phyloP scores from a whole-genome alignment of 2,888 invertebrate species.

The Dynastes maya region DNA sequence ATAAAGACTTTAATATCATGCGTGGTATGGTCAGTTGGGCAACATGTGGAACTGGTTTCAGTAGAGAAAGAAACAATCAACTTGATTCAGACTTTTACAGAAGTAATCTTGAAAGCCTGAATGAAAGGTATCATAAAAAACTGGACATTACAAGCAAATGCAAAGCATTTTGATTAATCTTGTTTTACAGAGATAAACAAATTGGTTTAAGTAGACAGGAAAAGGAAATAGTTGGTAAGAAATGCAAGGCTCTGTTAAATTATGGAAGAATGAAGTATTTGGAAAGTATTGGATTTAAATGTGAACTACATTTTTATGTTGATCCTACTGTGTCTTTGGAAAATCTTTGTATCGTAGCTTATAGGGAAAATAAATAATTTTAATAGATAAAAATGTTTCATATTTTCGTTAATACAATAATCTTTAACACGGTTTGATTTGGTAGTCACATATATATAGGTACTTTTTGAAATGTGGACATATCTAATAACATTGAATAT shows the following conservation, averaged over 20 bases:
- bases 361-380: slow-evolving; percentile 59
- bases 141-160: slow-evolving; percentile 17
- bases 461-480: too few relatives aligned
- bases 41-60: slow-evolving; percentile 83
- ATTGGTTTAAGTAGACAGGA: slow-evolving; percentile 69
- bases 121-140: slow-evolving; percentile 41
- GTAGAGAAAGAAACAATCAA: slow-evolving; percentile 70
- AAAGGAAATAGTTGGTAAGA: slow-evolving; percentile 78
- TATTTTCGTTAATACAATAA: background rate
- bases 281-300: slow-evolving; percentile 74
- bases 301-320: slow-evolving; percentile 79
- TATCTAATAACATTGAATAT: too few relatives aligned
- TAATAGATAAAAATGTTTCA: slow-evolving; percentile 1
- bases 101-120: slow-evolving; percentile 33
- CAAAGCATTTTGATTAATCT: slow-evolving; percentile 12
- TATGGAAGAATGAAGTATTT: slow-evolving; percentile 81
- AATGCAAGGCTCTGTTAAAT: slow-evolving; percentile 85
- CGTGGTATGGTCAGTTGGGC: slow-evolving; percentile 92
- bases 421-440: too few relatives aligned
- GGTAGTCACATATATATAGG: too few relatives aligned
- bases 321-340: slow-evolving; percentile 79
- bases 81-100: slow-evolving; percentile 52
- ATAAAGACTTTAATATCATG: slow-evolving; percentile 81
- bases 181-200: slow-evolving; percentile 61
- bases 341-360: slow-evolving; percentile 84